These are phyloP conservation scores for Ianthella basta DNA, from an alignment of 37 sponge, comb jelly and placozoan genomes.

Conservation along the genomic window DNA sequence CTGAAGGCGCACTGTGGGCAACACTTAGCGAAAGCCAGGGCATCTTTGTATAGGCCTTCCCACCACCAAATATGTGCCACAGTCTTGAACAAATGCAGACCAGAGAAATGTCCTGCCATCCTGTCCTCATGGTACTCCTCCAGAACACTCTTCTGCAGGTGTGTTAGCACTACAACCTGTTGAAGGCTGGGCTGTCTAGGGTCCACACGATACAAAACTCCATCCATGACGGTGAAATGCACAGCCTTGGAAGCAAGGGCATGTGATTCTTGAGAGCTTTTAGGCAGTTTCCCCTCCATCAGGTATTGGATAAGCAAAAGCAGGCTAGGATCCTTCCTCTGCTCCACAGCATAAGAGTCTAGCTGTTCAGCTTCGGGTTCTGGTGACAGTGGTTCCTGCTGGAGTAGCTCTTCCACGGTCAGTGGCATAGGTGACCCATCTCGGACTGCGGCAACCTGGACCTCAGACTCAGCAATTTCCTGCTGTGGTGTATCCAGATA, in stretches of 20 bases:
- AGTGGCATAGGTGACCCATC: background rate
- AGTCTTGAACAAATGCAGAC: conserved; percentile 37
- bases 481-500: background rate
- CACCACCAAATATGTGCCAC: conserved; percentile 54
- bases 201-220: conserved; percentile 46
- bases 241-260: conserved; percentile 6
- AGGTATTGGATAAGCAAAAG: conserved; percentile 18
- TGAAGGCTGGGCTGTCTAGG: conserved; percentile 22
- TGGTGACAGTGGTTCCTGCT: conserved; percentile 17
- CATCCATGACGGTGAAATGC: conserved; percentile 40
- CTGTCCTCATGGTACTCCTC: conserved; percentile 43
- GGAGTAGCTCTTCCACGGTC: background rate
- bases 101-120: conserved; percentile 63
- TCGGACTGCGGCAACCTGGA: background rate
- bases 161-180: conserved; percentile 56
- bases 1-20: conserved; percentile 59
- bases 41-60: conserved; percentile 45
- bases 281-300: conserved; percentile 36
- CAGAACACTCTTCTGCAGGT: conserved; percentile 29
- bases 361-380: background rate
- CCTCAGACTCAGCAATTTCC: background rate
- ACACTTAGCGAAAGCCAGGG: background rate
- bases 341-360: conserved; percentile 31
- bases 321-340: conserved; percentile 50
- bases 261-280: background rate